Base-by-base conservation (phyloP, 2,797 vertebrate genomes). In the Microctenopoma stevenorrisi region DNA sequence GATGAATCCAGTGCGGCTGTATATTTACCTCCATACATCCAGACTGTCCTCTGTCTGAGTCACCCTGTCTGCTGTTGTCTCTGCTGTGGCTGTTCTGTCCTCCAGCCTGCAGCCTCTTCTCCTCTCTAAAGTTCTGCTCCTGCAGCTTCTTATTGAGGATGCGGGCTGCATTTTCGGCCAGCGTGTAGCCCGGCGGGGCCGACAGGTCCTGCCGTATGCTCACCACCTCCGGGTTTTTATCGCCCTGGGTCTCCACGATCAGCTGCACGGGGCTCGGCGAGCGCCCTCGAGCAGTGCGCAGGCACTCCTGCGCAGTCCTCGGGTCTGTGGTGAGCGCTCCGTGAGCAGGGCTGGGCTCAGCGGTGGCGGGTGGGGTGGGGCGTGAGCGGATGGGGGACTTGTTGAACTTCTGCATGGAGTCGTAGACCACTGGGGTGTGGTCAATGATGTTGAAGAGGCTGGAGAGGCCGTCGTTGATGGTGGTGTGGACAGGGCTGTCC, bases 391-490 rank as follows among this genome's bases (percentile, higher is more conserved):
- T 96, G 38, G 93, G 94, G 3, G 96, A 96, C 75, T 95, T 95
- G 63, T 90, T 88, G 71, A 96, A 96, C 92, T 96, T 98, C 84
- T 95, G 96, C 51, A 94, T 82, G 66, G 92, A 63, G 68, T 98
- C 98, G 30, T 93, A 96, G 62, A 81, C 93, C 54, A 95, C 91
- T 0, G 97, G 96, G 7, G 95, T 97, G 83, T 98, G 97, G 91
- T 99, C 98, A 37, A 99, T 98, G 88, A 99, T 99, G 91, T 96
- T 99, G 91, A 99, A 99, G 84, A 99, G 95, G 91, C 98, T 99
- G 89, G 98, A 99, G 76, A 99, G 96, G 47, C 98, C 98, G 5
- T 99, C 97, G 0, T 96, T 98, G 91, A 99, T 99, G 86, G 97
- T 98, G 49, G 97, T 96, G 87, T 99, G 98, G 77, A 99, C 97